A percentile compares a stretch with the other conserved stretches of the same genome.
Conservation (phyloP, 2,113 vertebrate species). For the Cervus canadensis region DNA sequence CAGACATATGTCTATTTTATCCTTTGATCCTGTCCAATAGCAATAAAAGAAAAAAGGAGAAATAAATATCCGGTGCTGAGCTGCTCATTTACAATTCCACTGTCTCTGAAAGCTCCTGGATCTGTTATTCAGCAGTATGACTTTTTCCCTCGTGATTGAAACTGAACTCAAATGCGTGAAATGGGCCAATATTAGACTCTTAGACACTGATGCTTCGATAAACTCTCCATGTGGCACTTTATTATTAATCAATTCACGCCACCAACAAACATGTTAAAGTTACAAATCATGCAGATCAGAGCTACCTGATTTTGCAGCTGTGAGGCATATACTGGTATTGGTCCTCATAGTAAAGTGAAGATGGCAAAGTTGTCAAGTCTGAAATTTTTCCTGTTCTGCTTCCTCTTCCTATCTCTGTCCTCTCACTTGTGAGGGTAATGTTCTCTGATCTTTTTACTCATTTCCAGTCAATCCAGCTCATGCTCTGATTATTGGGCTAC, state of each 20-base stretch:
- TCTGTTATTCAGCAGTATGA: not conserved
- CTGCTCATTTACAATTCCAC: slow-evolving; percentile 21
- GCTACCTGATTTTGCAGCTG: slow-evolving; percentile 26
- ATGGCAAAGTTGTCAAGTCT: not conserved
- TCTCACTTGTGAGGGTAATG: not conserved
- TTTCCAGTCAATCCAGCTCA: not conserved
- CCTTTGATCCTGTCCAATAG: not conserved
- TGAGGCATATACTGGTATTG: not conserved
- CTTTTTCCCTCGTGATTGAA: slow-evolving; percentile 13
- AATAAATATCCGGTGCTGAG: not conserved
- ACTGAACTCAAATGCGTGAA: not conserved
- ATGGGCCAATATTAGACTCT: not conserved
- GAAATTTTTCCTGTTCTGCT: not conserved
- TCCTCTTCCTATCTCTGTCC: not conserved
- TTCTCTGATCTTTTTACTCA: not conserved
- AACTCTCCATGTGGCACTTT: not conserved
- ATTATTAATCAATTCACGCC: slow-evolving; percentile 41
- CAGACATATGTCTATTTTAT: not conserved
- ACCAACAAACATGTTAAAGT: slow-evolving; percentile 20
- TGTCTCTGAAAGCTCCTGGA: not conserved
- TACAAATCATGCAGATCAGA: not conserved
- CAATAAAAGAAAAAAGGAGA: not conserved
- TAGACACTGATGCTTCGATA: not conserved
- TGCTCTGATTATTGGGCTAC: not conserved
- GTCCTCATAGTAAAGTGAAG: not conserved